Percentiles rank a stretch among this genome's conserved stretches.
phyloP scores from a whole-genome alignment of 2,888 invertebrate species.

The Salticus scenicus region DNA sequence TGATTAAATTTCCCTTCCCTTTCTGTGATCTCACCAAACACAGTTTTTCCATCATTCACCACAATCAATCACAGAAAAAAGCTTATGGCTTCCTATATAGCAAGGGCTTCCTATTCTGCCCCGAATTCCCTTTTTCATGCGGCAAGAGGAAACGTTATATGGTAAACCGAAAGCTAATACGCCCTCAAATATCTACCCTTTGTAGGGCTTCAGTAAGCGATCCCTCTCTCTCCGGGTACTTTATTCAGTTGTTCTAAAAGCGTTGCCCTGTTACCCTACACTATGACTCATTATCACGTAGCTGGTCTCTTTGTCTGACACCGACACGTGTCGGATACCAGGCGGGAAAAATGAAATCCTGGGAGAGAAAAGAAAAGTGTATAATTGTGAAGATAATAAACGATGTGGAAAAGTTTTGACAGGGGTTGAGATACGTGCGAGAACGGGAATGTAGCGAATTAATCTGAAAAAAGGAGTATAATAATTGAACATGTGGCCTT shows the following conservation, averaged over 20 bases:
- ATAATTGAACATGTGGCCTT: too few species aligned
- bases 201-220: neutral
- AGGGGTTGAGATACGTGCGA: neutral
- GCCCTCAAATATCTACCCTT: neutral
- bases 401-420: neutral
- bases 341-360: neutral
- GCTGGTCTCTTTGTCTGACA: neutral
- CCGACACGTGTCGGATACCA: neutral
- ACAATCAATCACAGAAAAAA: neutral
- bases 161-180: neutral
- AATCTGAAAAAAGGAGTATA: too few species aligned
- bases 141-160: neutral
- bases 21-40: too few species aligned
- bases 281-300: neutral
- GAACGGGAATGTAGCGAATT: neutral
- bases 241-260: neutral
- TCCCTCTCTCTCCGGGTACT: neutral
- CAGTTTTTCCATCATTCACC: neutral
- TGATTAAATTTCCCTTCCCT: too few species aligned
- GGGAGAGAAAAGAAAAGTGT: neutral
- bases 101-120: neutral
- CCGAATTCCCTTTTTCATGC: neutral
- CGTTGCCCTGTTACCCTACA: neutral
- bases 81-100: neutral
- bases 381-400: neutral